Evolutionary conservation across 2,113 vertebrate species (phyloP).

Genomic region (Leptosomus discolor): DNA sequence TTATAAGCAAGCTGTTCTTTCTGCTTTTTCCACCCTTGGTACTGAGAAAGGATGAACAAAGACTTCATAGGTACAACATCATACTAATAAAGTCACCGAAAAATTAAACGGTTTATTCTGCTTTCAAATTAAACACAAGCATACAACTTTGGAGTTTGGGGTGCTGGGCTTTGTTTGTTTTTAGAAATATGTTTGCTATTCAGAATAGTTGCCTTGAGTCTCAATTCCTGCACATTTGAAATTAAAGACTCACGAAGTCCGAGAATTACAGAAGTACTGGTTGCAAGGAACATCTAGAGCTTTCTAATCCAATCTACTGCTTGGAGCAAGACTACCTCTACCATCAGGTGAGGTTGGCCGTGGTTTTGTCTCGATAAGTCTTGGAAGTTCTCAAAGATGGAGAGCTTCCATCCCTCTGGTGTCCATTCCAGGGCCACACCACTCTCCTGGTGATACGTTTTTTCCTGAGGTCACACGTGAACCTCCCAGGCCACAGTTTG

Average conservation of each 20-base stretch:
- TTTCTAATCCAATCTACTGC: background rate
- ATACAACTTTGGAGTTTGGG: background rate
- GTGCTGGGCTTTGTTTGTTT: background rate
- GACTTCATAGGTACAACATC: background rate
- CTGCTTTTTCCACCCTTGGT: background rate
- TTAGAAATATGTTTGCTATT: background rate
- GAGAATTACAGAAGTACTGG: background rate
- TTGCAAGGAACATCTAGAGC: background rate
- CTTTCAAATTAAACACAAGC: background rate
- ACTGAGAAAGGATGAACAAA: background rate
- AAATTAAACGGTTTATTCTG: background rate
- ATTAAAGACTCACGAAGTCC: background rate
- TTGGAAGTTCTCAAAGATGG: background rate
- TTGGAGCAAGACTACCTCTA: background rate
- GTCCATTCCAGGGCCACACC: background rate
- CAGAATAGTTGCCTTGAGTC: background rate
- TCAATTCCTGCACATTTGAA: background rate
- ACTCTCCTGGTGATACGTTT: fast-evolving
- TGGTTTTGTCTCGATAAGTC: background rate
- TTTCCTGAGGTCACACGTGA: background rate
- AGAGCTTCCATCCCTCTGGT: background rate
- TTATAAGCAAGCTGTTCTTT: constrained; percentile 18
- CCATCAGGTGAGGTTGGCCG: background rate
- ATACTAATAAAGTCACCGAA: background rate
- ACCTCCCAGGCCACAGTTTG: background rate